A percentile compares a stretch with the other conserved stretches of the same genome.
These are phyloP conservation scores for Xanthia icteritia DNA, from an alignment of 2,888 invertebrate species.

Conservation along the genomic window DNA sequence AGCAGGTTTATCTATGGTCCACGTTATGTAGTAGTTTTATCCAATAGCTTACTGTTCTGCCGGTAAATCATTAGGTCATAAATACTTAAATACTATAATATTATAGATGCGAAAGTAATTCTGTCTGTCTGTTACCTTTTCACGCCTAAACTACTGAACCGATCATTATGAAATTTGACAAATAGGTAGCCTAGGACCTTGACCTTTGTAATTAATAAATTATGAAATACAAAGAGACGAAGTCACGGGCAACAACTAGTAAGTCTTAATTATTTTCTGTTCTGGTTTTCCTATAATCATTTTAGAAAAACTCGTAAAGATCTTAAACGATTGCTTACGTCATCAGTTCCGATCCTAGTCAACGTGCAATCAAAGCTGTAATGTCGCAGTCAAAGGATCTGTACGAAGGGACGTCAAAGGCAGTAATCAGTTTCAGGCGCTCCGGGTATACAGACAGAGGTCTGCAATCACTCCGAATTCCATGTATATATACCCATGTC, in stretches of 20 bases:
- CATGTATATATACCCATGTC: neutral
- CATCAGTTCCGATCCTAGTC: slow-evolving; percentile 17
- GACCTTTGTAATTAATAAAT: neutral
- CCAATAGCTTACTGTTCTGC: too few species aligned
- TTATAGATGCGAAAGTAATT: neutral
- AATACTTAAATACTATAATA: too few species aligned
- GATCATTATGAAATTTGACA: neutral
- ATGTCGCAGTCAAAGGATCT: slow-evolving; percentile 44
- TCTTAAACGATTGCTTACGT: slow-evolving; percentile 26
- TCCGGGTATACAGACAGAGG: neutral
- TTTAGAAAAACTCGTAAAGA: neutral
- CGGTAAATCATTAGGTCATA: neutral
- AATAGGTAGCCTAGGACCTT: too few species aligned
- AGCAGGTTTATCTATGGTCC: too few species aligned
- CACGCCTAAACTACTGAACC: neutral
- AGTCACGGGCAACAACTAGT: too few species aligned
- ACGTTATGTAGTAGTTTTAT: too few species aligned
- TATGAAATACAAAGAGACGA: neutral
- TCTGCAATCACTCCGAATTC: slow-evolving; percentile 15
- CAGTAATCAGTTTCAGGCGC: slow-evolving; percentile 44
- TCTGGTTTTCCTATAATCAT: neutral
- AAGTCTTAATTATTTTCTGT: too few species aligned
- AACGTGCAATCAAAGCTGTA: slow-evolving; percentile 42
- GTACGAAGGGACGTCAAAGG: slow-evolving; percentile 43
- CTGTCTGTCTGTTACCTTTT: neutral